These are phyloP conservation scores for Watsonalla cultraria DNA, from an alignment of 2,888 invertebrate genomes.

Conservation along the genomic window DNA sequence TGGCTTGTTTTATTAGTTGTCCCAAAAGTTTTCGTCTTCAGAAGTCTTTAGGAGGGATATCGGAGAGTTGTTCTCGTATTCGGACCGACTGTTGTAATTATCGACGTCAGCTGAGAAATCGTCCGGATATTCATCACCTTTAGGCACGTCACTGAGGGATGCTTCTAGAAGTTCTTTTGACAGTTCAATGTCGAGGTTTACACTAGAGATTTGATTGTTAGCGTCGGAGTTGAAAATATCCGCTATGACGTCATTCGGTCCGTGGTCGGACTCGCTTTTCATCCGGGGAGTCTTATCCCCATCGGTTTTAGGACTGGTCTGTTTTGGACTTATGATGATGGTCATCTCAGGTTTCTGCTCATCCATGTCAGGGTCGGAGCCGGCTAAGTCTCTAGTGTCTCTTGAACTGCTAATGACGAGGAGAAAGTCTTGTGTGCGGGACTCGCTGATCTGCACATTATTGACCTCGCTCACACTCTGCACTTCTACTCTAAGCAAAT, in stretches of 20 bases:
- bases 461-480: constrained; percentile 34
- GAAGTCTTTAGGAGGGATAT: constrained; percentile 49
- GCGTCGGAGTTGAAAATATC: constrained; percentile 37
- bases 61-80: constrained; percentile 38
- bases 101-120: constrained; percentile 58
- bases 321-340: constrained; percentile 47
- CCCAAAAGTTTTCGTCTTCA: constrained; percentile 62
- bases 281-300: not conserved
- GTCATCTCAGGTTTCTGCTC: constrained; percentile 35
- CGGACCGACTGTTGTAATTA: constrained; percentile 47
- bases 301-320: constrained; percentile 4
- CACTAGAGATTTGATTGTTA: constrained; percentile 29
- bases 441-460: constrained; percentile 24
- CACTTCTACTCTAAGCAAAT: constrained; percentile 43
- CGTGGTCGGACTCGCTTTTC: constrained; percentile 23
- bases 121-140: constrained; percentile 37
- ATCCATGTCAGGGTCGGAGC: constrained; percentile 13
- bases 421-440: constrained; percentile 27
- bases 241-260: constrained; percentile 37
- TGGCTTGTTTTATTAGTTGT: constrained; percentile 40
- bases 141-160: constrained; percentile 25
- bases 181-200: constrained; percentile 30
- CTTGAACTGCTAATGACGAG: constrained; percentile 45
- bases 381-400: constrained; percentile 17
- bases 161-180: constrained; percentile 27